These are phyloP conservation scores for Holocentrus rufus DNA, from an alignment of 2,797 vertebrate genomes.

Conservation along the genomic window DNA sequence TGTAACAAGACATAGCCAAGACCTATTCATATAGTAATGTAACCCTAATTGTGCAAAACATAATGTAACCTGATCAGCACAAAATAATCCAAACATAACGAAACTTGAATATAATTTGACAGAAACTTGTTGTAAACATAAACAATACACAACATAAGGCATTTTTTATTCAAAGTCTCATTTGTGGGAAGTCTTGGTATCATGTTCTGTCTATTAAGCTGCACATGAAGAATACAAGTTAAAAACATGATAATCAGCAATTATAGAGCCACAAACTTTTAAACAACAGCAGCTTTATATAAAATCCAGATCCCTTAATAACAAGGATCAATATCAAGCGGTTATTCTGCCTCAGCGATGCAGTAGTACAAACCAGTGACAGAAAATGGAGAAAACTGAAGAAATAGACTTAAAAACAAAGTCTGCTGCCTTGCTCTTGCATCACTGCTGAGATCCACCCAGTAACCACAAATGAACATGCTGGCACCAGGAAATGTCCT, in stretches of 20 bases:
- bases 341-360: constrained; percentile 21
- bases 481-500: constrained; percentile 66
- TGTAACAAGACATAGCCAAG: too few species aligned
- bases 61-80: too few species aligned
- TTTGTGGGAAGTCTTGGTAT: too few species aligned
- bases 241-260: constrained; percentile 2
- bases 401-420: constrained; percentile 40
- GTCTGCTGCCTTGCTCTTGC: constrained; percentile 52
- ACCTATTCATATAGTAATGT: too few species aligned
- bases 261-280: too few species aligned
- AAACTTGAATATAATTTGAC: too few species aligned
- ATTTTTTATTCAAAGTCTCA: too few species aligned
- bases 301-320: constrained; percentile 23
- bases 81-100: too few species aligned
- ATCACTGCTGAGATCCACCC: constrained; percentile 72
- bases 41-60: too few species aligned
- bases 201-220: too few species aligned
- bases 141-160: too few species aligned
- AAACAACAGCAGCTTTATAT: constrained; percentile 8
- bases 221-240: neutral
- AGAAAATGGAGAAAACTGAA: constrained; percentile 45
- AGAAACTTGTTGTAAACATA: too few species aligned
- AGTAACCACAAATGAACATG: constrained; percentile 74
- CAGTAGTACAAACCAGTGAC: constrained; percentile 18
- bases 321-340: constrained; percentile 37